A percentile compares a stretch with the other conserved stretches of the same genome.
Conservation (phyloP, 2,113 vertebrate genomes). For the Eonycteris spelaea region DNA sequence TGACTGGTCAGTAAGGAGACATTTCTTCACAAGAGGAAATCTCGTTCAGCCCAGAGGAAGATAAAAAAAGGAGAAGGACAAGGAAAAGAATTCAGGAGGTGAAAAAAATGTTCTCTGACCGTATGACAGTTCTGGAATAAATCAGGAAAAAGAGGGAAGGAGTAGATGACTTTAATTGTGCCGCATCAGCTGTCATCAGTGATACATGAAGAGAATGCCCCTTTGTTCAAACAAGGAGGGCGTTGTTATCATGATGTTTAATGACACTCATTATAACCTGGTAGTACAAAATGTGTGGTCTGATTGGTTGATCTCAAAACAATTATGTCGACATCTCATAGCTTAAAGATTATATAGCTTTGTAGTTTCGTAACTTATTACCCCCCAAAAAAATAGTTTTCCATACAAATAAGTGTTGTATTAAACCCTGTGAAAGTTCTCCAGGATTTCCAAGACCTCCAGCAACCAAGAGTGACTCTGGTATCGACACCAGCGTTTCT, state of each 20-base stretch:
- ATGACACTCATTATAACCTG: constrained; percentile 71
- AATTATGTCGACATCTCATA: constrained; percentile 74
- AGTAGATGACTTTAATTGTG: constrained; percentile 34
- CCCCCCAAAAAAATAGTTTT: constrained; percentile 51
- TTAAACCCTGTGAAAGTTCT: constrained; percentile 4
- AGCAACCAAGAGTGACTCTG: background rate
- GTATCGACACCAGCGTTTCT: background rate
- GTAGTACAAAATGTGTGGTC: constrained; percentile 52
- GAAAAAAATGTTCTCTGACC: background rate
- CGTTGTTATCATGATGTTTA: constrained; percentile 65
- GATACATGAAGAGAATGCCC: constrained; percentile 56
- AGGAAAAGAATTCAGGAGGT: background rate
- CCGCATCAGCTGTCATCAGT: constrained; percentile 26
- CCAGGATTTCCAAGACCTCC: constrained; percentile 8
- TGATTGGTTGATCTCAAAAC: constrained; percentile 71
- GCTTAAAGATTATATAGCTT: constrained; percentile 62
- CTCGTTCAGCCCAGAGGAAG: background rate
- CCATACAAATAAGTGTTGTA: background rate
- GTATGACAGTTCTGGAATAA: background rate
- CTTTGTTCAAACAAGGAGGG: constrained; percentile 73
- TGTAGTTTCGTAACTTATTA: constrained; percentile 54
- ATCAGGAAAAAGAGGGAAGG: constrained; percentile 39
- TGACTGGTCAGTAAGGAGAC: background rate
- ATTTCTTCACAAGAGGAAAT: background rate
- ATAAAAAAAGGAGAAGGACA: background rate